Percentiles rank a stretch among this genome's conserved stretches.
These are phyloP conservation scores for Tachina grossa DNA, from an alignment of 2,888 invertebrate genomes.

Conservation along the genomic window DNA sequence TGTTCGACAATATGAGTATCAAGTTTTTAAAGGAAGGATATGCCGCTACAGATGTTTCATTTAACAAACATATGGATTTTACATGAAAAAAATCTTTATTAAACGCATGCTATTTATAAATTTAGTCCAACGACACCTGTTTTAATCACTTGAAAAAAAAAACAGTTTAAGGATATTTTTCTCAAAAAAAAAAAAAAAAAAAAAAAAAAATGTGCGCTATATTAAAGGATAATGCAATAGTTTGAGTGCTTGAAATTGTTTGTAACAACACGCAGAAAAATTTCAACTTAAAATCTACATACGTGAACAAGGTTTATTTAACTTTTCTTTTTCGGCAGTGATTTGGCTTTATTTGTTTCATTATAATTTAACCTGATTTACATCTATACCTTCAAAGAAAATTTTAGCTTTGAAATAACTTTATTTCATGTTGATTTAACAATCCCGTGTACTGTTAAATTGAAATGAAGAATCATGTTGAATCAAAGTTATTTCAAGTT, in stretches of 20 bases:
- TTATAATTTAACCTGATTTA: too few species aligned
- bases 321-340: too few species aligned
- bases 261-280: not conserved
- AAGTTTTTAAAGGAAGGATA: slow-evolving; percentile 61
- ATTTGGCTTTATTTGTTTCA: too few species aligned
- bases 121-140: slow-evolving; percentile 59
- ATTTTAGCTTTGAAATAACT: too few species aligned
- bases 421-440: too few species aligned
- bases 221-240: not conserved
- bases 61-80: slow-evolving; percentile 43
- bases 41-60: slow-evolving; percentile 59
- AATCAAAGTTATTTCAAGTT: too few species aligned
- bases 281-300: too few species aligned
- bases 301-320: too few species aligned
- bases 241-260: not conserved
- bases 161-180: slow-evolving; percentile 32
- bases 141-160: slow-evolving; percentile 28
- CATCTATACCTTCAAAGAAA: too few species aligned
- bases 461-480: too few species aligned
- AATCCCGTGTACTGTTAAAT: too few species aligned
- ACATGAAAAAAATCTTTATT: slow-evolving; percentile 49
- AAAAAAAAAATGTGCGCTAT: not conserved
- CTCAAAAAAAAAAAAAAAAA: too few species aligned
- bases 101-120: slow-evolving; percentile 62
- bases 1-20: slow-evolving; percentile 4